Base-by-base conservation (phyloP, 2,113 vertebrate species). In the Platysteira castanea region DNA sequence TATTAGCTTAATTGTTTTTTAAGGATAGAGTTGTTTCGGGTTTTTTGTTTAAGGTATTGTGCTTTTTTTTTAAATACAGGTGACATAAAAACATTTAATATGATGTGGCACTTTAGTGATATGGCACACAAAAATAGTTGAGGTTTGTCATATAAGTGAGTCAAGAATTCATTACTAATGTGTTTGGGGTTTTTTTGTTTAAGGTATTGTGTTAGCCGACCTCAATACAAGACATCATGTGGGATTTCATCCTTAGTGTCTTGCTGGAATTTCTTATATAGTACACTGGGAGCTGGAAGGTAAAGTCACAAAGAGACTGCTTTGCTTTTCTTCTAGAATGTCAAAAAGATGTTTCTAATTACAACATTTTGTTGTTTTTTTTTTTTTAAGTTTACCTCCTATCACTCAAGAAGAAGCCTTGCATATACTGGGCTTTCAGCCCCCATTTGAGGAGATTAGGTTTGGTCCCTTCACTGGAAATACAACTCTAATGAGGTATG, bases 401-500 rank as follows among this genome's bases (percentile, higher is more conserved):
- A 98, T 99, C 97, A 99, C 99, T 74, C 99, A 99, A 97, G 99
- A 99, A 96, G 99, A 99, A 93, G 99, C 99, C 73, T 98, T 99
- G 95, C 98, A 99, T 93, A 99, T 99, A 96, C 96, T 99, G 92
- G 99, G 99, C 39, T 99, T 99, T 96, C 99, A 99, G 89, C 99
- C 99, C 6, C 99, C 99, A 3, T 99, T 99, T 98, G 99, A 99
- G 95, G 99, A 99, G 70, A 99, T 99, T 97, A 99, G 99, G 82
- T 99, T 99, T 93, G 99, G 99, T 53, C 99, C 99, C 11, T 99
- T 99, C 97, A 99, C 99, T n/a, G 99, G 99, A 94, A 99, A 99
- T 70, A 99, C 99, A 31, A 99, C 99, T 54, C 98, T 99, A 69
- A 99, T 99, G 99, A 98, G 99, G 99, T 99, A 98, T 17, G 73